Evolutionary conservation across 2,888 invertebrate species (phyloP), one percentile per base, ranked within the genome.

Genomic region (Orthosia gothica): DNA sequence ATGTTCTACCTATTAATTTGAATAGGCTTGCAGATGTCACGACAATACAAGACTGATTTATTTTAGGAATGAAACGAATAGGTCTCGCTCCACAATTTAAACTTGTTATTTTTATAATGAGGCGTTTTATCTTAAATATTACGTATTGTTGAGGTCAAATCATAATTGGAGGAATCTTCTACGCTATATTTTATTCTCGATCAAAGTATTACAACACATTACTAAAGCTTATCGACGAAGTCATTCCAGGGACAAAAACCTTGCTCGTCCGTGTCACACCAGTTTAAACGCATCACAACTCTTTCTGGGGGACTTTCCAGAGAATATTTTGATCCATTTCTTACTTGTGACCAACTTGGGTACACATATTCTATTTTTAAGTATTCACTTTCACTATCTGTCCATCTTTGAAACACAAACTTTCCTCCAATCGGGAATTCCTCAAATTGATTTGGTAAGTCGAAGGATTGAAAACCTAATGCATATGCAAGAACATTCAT

Each of bases 391-490:
- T 59, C 18, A 45, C 32, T 15, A 62, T 86, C 81, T 26, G 78
- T 64, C 86, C 86, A 86, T 18, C 83, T 78, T 64, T 86, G 83
- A 73, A 86, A 86, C 23, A 86, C 85, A 13, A 79, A 52, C 64
- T 81, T 86, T 2, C 86, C 80, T 11, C 86, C 86, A 64, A 84
- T 76, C 15, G 86, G 86, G 7, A 54, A 70, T 3, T 58, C 11
- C n/a, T 86, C 86, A 18, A 64, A 79, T n/a, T 86, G 85, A 70
- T 82, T 55, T 12, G 85, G 86, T 40, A 86, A 73, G 18, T 50
- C 64, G 5, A 55, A 57, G 12, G 26, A 15, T 55, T 80, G 57
- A 69, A 86, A 86, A 12, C 76, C 76, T 45, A 86, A 72, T 7
- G 26, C n/a, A 5, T 32, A 20, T 0, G 59, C n/a, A 50, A 87